These are phyloP conservation scores for Cheilosia variabilis DNA, from an alignment of 2,888 invertebrate species.

Conservation along the genomic window DNA sequence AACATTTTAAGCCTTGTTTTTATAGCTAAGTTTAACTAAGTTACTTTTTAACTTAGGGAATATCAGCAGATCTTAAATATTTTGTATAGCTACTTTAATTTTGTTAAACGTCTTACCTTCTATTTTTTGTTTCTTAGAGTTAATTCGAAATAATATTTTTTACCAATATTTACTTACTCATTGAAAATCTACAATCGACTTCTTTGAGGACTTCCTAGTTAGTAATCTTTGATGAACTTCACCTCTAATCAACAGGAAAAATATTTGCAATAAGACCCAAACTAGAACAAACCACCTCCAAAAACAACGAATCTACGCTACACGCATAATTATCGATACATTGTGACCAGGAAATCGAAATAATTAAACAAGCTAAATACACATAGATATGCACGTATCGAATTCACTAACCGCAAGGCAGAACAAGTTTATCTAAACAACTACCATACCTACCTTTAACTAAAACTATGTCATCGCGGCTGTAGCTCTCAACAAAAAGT, in stretches of 20 bases:
- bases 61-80: no score
- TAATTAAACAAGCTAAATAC: background rate
- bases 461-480: constrained; percentile 16
- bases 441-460: background rate
- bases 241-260: background rate
- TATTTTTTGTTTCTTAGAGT: no score
- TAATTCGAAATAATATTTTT: no score
- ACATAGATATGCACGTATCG: background rate
- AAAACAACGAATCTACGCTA: background rate
- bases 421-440: background rate
- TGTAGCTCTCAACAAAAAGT: constrained; percentile 10
- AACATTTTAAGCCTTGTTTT: no score
- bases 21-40: no score
- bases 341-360: constrained; percentile 24
- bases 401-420: background rate
- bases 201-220: no score
- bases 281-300: background rate
- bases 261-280: background rate
- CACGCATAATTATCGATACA: background rate
- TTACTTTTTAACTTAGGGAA: no score
- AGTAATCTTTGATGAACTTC: background rate
- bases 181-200: no score
- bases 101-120: no score
- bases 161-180: no score
- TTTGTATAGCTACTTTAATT: no score